phyloP scores from a whole-genome alignment of 1,140 invertebrate genomes.

The Drosophila ananassae region DNA sequence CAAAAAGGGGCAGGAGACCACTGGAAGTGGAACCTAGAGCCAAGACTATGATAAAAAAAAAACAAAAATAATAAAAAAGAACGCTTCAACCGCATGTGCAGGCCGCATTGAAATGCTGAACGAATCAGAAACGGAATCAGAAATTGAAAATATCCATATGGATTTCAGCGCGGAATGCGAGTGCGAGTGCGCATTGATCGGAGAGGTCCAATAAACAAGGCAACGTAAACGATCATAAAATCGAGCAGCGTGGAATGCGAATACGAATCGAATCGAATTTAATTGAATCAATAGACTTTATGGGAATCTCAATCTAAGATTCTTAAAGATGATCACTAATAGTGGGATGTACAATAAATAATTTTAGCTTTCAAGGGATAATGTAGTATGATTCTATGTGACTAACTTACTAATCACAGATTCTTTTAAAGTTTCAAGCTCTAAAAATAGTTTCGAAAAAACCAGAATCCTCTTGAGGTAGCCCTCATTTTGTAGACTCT shows the following conservation, averaged over 20 bases:
- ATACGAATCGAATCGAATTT: slow-evolving; percentile 7
- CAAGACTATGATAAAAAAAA: slow-evolving; percentile 46
- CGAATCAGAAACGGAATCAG: slow-evolving; percentile 60
- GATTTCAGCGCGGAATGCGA: slow-evolving; percentile 66
- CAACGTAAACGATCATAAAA: slow-evolving; percentile 39
- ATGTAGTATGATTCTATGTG: no score
- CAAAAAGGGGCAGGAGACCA: neutral
- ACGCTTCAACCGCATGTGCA: slow-evolving; percentile 48
- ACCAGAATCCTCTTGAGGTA: neutral
- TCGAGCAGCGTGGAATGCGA: slow-evolving; percentile 33
- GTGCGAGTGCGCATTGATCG: slow-evolving; percentile 45
- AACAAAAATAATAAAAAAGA: neutral
- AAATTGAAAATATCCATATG: slow-evolving; percentile 58
- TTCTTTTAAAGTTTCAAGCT: no score
- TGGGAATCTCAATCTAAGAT: neutral
- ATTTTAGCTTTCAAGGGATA: no score
- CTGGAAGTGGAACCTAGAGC: slow-evolving; percentile 6
- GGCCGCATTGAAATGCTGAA: slow-evolving; percentile 63
- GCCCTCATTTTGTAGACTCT: neutral
- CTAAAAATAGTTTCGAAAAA: neutral
- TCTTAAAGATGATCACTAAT: slow-evolving; percentile 3
- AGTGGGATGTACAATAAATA: neutral
- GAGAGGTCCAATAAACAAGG: slow-evolving; percentile 41
- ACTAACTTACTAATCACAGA: no score
- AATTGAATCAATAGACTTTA: slow-evolving; percentile 7